These are phyloP conservation scores for Callipepla squamata DNA, from an alignment of 2,113 vertebrate genomes.

Conservation along the genomic window DNA sequence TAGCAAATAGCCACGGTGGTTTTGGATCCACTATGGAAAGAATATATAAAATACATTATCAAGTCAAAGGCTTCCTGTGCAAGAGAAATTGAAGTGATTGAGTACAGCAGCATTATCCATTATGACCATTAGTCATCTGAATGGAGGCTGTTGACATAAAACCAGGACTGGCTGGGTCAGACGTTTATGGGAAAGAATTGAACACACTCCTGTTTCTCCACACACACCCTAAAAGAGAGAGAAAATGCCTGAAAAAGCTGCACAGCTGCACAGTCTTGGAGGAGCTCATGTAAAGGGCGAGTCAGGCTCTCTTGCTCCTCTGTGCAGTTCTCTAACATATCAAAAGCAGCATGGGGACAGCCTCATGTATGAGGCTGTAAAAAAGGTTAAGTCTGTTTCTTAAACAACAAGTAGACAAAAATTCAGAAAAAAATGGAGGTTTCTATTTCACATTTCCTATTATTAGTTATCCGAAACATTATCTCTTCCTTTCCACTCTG, in stretches of 20 bases:
- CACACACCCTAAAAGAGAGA: background rate
- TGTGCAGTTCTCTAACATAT: background rate
- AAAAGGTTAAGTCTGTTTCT: background rate
- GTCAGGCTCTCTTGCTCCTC: background rate
- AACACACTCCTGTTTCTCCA: background rate
- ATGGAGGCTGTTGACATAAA: background rate
- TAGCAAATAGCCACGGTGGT: background rate
- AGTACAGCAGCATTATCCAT: background rate
- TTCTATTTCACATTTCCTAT: background rate
- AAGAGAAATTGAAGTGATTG: background rate
- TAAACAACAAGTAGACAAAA: background rate
- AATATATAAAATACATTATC: background rate
- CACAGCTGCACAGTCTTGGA: background rate
- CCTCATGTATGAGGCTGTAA: background rate
- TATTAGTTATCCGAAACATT: background rate
- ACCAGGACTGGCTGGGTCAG: background rate
- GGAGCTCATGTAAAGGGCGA: background rate
- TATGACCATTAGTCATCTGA: background rate
- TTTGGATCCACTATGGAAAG: constrained; percentile 2
- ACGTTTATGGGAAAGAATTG: background rate
- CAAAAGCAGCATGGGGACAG: background rate
- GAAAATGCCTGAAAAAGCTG: background rate
- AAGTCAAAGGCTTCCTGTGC: background rate
- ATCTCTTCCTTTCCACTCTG: background rate
- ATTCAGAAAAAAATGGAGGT: background rate